Evolutionary conservation across 1,140 invertebrate species (phyloP), one percentile per base, ranked within the genome.

Genomic region (Caenorhabditis remanei): DNA sequence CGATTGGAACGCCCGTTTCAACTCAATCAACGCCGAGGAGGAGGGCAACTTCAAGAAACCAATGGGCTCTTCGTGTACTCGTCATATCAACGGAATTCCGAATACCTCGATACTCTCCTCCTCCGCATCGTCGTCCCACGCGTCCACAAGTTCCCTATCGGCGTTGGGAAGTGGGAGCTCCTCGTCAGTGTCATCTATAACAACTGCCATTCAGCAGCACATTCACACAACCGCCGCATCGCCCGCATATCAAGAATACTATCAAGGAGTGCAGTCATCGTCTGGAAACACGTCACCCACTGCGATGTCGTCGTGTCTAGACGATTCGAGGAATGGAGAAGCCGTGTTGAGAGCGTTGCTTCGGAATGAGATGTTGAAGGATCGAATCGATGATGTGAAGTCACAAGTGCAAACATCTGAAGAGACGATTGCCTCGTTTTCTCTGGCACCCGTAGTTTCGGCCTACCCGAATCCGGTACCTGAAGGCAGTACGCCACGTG

Each of bases 351-450:
- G 90, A 67, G 91, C 92, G 4, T 65, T 92, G 21, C 85, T 92
- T 1, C 88, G 90, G 19, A 92, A 92, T 83, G 91, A 92, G 82
- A 85, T 92, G 58, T 90, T 92, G 7, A 87, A 91, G 50, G 92
- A 92, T 50, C 89, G 82, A 19, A 93, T 93, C 84, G 90, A 91
- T 75, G 92, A 93, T 87, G 92, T 92, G 65, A 58, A 91, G 79
- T 90, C 92, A 43, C 63, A 90, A 84, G 14, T 92, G 46, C 71
- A 50, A n/a, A 50, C 71, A 53, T 79, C 71, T 11, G 71, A 79
- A 79, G 71, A 79, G 2, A 24, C 40, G 5, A n/a, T 79, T 50
- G 43, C 71, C 46, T 19, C 71, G 21, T 89, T 46, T 67, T 87
- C 67, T 24, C 6, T 89, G 43, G 19, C 7, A n/a, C 16, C 87